Evolutionary conservation across 2,888 invertebrate species (phyloP), one percentile per base, ranked within the genome.

Genomic region (Poecilobothrus nobilitatus): DNA sequence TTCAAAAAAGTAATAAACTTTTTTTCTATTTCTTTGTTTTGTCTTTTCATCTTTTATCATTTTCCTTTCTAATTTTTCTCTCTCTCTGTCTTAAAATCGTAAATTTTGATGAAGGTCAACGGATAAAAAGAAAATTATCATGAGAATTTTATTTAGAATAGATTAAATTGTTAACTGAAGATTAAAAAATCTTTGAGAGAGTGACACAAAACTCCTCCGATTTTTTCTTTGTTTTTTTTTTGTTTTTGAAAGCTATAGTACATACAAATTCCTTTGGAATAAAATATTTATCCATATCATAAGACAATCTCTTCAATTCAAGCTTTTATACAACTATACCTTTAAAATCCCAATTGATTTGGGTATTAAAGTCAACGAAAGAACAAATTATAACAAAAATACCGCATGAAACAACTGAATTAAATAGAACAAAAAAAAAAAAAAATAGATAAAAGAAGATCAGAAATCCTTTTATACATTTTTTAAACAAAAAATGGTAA

Each of bases 261-360:
- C 62, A 21, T 21, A 7, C 21, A 21, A 21, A 3, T 12, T 21
- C 62, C 20, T 62, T 21, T 1, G 9, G 9, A 62, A 7, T 2
- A 62, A 9, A 62, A 6, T 21, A 62, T 20, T 21, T 20, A 20
- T 9, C 1, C 9, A 62, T 12, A 12, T 21, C 10, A 37, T 8
- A 8, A 37, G 37, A 27, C 27, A 27, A 27, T 27, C 12, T 37
- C 37, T 37, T 12, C 8, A 10, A 5, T 37, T 37, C 37, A 37
- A 37, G 27, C 27, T 27, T 27, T 27, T 27, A 5, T 27, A 27
- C 27, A 27, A 37, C 37, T 18, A 6, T 15, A 53, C n/a, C 53
- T 53, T 53, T 53, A 6, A 53, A 53, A 53, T 53, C 53, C 53
- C 53, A 53, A 53, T 53, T 53, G 53, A 53, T 53, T 53, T 53